phyloP scores from a whole-genome alignment of 2,113 vertebrate genomes.

The Varanus komodoensis region DNA sequence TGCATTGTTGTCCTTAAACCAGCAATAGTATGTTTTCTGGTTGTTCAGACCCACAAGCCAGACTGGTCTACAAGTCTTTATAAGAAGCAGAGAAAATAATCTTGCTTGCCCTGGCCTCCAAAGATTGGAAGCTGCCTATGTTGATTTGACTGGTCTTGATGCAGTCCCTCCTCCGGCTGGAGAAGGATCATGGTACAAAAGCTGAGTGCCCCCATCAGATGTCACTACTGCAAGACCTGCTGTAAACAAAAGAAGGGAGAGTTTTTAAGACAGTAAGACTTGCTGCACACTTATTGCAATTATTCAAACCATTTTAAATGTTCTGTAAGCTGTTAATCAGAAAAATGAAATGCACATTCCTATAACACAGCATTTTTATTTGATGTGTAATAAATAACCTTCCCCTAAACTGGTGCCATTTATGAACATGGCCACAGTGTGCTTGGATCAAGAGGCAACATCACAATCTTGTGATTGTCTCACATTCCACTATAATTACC shows the following conservation, averaged over 20 bases:
- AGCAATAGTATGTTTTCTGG: not conserved
- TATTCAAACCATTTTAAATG: not conserved
- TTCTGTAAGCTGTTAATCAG: not conserved
- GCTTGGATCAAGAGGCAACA: too few species aligned
- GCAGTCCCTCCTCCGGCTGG: not conserved
- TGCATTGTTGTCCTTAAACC: not conserved
- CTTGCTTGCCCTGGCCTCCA: not conserved
- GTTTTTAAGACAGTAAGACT: not conserved
- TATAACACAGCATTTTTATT: not conserved
- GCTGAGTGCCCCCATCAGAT: not conserved
- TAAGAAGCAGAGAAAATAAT: not conserved
- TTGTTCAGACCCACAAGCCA: not conserved
- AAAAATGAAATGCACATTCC: not conserved
- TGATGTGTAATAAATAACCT: not conserved
- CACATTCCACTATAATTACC: rapidly evolving
- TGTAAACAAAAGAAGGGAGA: not conserved
- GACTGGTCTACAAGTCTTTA: not conserved
- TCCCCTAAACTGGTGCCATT: too few species aligned
- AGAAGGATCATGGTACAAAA: not conserved
- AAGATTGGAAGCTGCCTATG: not conserved
- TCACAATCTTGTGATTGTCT: not conserved
- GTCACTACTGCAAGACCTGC: not conserved
- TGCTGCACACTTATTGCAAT: not conserved
- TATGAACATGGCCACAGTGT: not conserved
- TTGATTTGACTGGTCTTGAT: not conserved